Conservation (phyloP, 2,888 invertebrate genomes). For the Rhodophaea formosa region DNA sequence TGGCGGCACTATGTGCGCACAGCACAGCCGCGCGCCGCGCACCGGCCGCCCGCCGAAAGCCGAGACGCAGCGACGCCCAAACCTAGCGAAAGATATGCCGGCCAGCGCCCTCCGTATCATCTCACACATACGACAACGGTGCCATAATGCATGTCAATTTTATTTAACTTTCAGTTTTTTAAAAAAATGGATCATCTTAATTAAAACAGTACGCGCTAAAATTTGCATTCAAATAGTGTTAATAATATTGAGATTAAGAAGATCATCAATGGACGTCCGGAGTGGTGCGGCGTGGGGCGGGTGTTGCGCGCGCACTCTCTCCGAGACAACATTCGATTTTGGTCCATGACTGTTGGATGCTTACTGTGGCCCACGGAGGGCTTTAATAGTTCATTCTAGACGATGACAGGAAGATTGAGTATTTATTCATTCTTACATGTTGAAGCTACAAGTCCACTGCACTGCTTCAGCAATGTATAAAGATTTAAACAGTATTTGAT, state of each 20-base stretch:
- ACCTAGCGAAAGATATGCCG: conserved; percentile 64
- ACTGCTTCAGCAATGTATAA: background rate
- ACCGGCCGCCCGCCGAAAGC: conserved; percentile 66
- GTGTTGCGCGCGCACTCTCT: conserved; percentile 72
- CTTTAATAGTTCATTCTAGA: conserved; percentile 78
- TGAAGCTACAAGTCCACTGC: background rate
- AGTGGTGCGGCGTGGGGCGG: conserved; percentile 65
- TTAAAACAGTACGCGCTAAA: conserved; percentile 26
- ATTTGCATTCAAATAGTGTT: conserved; percentile 50
- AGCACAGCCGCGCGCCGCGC: conserved; percentile 67
- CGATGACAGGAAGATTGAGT: conserved; percentile 54
- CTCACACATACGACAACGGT: conserved; percentile 30
- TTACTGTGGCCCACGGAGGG: conserved; percentile 71
- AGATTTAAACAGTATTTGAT: too few relatives aligned
- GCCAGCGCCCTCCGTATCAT: conserved; percentile 62
- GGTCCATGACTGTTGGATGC: conserved; percentile 81
- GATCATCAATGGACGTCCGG: conserved; percentile 77
- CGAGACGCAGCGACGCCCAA: conserved; percentile 80
- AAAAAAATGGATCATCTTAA: conserved; percentile 10
- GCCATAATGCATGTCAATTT: background rate
- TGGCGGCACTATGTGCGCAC: conserved; percentile 71
- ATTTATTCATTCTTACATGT: conserved; percentile 44
- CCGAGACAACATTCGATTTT: conserved; percentile 80
- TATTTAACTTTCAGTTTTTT: conserved; percentile 9
- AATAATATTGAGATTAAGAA: conserved; percentile 71